Conservation (phyloP, 2,797 vertebrate species). For the Pagetopsis macropterus region DNA sequence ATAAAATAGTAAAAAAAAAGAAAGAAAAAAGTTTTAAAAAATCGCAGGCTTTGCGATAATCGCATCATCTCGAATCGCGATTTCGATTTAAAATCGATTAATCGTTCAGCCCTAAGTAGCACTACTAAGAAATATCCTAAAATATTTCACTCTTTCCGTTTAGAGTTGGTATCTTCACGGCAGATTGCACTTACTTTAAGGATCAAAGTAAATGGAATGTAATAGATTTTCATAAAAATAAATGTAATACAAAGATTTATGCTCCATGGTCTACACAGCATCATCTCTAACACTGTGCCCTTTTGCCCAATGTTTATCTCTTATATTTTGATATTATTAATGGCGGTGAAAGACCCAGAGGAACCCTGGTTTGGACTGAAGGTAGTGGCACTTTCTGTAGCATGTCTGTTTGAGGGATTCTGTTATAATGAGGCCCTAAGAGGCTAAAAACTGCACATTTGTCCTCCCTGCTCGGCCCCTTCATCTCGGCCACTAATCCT, state of each 20-base stretch:
- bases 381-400: conserved; percentile 18
- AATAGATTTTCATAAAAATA: not conserved
- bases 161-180: no score
- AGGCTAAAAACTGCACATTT: conserved; percentile 57
- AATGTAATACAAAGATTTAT: not conserved
- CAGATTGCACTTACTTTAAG: no score
- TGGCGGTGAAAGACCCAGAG: conserved; percentile 17
- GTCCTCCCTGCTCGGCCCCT: conserved; percentile 38
- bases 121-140: no score
- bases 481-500: conserved; percentile 63
- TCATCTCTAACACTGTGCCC: not conserved
- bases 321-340: not conserved
- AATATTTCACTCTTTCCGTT: no score
- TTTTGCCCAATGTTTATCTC: not conserved
- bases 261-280: not conserved
- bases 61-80: no score
- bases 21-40: no score
- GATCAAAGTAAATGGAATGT: no score
- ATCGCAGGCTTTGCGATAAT: no score
- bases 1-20: no score
- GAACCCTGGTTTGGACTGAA: conserved; percentile 12
- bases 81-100: no score
- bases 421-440: conserved; percentile 67
- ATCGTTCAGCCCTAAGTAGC: no score
- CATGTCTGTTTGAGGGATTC: conserved; percentile 32